These are phyloP conservation scores for Pipa parva DNA, from an alignment of 2,113 vertebrate species.

Conservation along the genomic window DNA sequence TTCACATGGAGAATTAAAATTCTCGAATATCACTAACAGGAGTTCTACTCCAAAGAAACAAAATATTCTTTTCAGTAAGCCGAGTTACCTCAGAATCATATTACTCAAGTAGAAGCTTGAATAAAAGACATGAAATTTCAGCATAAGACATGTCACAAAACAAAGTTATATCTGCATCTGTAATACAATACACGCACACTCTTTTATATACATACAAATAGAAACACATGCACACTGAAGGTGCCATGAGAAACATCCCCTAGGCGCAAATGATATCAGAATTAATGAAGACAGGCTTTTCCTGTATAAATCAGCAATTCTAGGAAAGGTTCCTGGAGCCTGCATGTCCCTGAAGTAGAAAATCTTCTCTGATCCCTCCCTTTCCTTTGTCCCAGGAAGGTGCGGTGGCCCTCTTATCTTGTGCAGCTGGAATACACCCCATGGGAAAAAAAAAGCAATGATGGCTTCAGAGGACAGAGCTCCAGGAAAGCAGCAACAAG, in stretches of 20 bases:
- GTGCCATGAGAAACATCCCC: neutral
- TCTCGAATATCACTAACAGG: no score
- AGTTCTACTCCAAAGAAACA: no score
- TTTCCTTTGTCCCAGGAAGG: conserved; percentile 53
- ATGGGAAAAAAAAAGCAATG: conserved; percentile 51
- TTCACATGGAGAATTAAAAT: no score
- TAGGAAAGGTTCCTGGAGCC: conserved; percentile 5
- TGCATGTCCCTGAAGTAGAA: conserved; percentile 19
- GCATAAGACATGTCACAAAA: no score
- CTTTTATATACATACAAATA: no score
- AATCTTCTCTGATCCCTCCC: conserved; percentile 51
- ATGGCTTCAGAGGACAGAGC: conserved; percentile 45
- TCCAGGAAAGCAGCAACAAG: conserved; percentile 37
- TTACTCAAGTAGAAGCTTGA: no score
- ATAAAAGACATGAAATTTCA: no score
- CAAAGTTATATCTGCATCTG: no score
- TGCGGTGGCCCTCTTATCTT: conserved; percentile 49
- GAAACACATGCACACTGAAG: no score
- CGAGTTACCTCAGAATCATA: no score
- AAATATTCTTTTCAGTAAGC: no score
- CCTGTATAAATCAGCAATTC: conserved; percentile 22
- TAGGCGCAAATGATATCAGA: neutral
- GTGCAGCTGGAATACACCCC: conserved; percentile 46
- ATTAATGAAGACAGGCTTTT: conserved; percentile 3
- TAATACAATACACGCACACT: no score